Conservation (phyloP, 2,797 vertebrate species). For the Notamacropus eugenii region DNA sequence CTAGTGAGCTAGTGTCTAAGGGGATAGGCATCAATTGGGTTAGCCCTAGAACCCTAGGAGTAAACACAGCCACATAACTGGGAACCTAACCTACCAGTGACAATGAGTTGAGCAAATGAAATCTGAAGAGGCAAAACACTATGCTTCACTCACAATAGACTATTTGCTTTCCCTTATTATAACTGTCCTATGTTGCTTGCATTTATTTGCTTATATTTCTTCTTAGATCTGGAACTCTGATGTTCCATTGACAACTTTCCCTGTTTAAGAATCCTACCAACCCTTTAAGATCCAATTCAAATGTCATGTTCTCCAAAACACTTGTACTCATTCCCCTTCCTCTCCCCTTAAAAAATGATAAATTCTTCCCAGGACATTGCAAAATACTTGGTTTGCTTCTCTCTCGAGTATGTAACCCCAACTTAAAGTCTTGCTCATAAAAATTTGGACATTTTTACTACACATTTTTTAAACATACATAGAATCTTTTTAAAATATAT, state of each 20-base stretch:
- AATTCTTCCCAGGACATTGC: neutral
- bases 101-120: neutral
- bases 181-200: neutral
- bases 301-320: neutral
- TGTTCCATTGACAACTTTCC: neutral
- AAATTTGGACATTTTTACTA: neutral
- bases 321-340: neutral
- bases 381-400: neutral
- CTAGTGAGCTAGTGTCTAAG: neutral
- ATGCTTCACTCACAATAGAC: neutral
- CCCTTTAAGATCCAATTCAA: neutral
- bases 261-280: neutral
- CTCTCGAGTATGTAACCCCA: neutral
- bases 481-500: neutral
- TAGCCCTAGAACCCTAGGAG: neutral
- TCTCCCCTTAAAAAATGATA: neutral
- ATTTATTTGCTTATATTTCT: neutral
- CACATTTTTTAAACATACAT: neutral
- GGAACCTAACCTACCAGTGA: neutral
- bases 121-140: neutral
- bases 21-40: neutral
- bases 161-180: neutral
- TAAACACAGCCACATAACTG: neutral
- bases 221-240: neutral
- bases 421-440: neutral